Base-by-base conservation (phyloP, 2,888 invertebrate species). In the Dasypogon diadema region DNA sequence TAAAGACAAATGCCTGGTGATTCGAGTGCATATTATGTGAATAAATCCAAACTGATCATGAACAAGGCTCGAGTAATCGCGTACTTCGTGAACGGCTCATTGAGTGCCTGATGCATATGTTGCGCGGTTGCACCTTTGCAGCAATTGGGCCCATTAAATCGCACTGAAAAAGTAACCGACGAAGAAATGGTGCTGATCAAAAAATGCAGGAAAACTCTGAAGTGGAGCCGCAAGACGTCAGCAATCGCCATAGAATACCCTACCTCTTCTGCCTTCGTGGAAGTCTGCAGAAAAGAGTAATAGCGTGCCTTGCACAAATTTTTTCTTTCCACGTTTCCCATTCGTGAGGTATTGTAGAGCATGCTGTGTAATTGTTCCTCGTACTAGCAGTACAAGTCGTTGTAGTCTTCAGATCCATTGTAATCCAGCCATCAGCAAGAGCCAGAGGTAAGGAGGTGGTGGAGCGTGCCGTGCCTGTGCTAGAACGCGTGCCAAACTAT, bases 401-500 rank as follows among this genome's bases (percentile, higher is more conserved):
- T 42, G 42, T 42, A 42, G 2, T 42, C n/a, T 12, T 1, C n/a
- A n/a, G n/a, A n/a, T n/a, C n/a, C n/a, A n/a, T n/a, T n/a, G n/a
- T n/a, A n/a, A n/a, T n/a, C n/a, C n/a, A n/a, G n/a, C n/a, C n/a
- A n/a, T n/a, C n/a, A n/a, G n/a, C n/a, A n/a, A n/a, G n/a, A n/a
- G n/a, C 42, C 2, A 2, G n/a, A 42, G n/a, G 12, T n/a, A 42
- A 42, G 12, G n/a, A 42, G 12, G 42, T 6, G 8, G n/a, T 12
- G 42, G n/a, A 12, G 8, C 42, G 12, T 12, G n/a, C 12, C 60
- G 60, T 60, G 37, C 60, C 37, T 6, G 8, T 12, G n/a, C 12
- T 37, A 34, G 60, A 60, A 60, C 60, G 60, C 60, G 60, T 60
- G 60, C 60, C 60, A 37, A 30, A 60, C 60, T 60, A 37, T 60